These are phyloP conservation scores for Glomeris maerens DNA, from an alignment of 1,140 invertebrate species.

Conservation along the genomic window DNA sequence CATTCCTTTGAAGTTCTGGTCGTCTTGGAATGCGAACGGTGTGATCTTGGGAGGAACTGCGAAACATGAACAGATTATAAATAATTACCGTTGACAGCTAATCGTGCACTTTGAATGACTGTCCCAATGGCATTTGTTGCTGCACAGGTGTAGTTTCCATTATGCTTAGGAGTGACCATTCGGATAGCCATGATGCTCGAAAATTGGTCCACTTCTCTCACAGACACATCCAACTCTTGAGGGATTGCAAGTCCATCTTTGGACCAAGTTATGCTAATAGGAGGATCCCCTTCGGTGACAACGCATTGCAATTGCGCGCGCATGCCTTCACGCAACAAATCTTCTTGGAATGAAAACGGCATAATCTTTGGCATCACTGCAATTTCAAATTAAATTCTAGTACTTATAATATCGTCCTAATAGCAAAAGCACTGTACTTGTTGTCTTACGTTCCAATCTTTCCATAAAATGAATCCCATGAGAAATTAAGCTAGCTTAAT, in stretches of 20 bases:
- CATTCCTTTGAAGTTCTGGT: slow-evolving; percentile 35
- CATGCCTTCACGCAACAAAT: slow-evolving; percentile 67
- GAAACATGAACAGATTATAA: slow-evolving; percentile 19
- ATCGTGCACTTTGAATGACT: slow-evolving; percentile 52
- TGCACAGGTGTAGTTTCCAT: slow-evolving; percentile 34
- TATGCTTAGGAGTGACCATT: slow-evolving; percentile 47
- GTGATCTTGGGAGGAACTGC: slow-evolving; percentile 43
- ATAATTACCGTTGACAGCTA: slow-evolving; percentile 59
- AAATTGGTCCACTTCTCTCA: slow-evolving; percentile 45
- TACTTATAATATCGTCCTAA: too few species aligned
- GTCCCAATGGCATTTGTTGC: slow-evolving; percentile 38
- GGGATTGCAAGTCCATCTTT: slow-evolving; percentile 61
- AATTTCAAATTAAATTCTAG: not conserved
- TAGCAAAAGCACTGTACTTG: too few species aligned
- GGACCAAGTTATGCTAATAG: slow-evolving; percentile 72
- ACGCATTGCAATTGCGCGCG: slow-evolving; percentile 75
- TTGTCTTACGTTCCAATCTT: too few species aligned
- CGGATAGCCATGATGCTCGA: slow-evolving; percentile 64
- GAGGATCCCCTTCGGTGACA: slow-evolving; percentile 76
- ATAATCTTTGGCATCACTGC: slow-evolving; percentile 43
- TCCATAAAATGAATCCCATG: not conserved
- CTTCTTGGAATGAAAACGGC: slow-evolving; percentile 52
- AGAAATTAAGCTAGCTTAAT: not conserved
- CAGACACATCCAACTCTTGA: slow-evolving; percentile 37
- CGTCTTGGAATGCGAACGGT: slow-evolving; percentile 43